Evolutionary conservation across 2,113 vertebrate genomes (phyloP).

Genomic region (Spheniscus mendiculus): DNA sequence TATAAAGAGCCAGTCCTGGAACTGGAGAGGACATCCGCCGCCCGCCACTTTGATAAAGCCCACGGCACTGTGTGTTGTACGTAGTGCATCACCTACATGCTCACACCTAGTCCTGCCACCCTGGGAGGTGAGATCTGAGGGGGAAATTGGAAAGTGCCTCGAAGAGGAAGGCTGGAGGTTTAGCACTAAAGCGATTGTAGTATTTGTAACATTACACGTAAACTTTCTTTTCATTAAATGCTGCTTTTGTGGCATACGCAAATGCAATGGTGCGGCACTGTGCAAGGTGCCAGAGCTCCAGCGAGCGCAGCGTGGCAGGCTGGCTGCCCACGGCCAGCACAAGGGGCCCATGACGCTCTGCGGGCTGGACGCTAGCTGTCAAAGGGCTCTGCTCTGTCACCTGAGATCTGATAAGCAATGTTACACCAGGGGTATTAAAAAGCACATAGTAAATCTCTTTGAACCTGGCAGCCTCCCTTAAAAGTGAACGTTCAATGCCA

Average conservation of each 20-base stretch:
- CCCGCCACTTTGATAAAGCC: neutral
- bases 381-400: accelerated
- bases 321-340: accelerated
- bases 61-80: accelerated
- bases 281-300: neutral
- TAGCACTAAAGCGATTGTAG: neutral
- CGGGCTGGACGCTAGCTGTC: accelerated
- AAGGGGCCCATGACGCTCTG: accelerated
- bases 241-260: neutral
- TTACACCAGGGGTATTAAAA: no score
- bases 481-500: neutral
- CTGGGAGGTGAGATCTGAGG: neutral
- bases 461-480: neutral
- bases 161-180: neutral
- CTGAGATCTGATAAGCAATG: neutral
- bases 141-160: neutral
- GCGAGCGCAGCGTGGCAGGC: neutral
- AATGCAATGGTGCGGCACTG: accelerated
- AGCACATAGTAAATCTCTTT: neutral
- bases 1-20: neutral
- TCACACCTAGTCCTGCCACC: accelerated
- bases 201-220: accelerated
- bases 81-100: accelerated
- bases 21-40: neutral
- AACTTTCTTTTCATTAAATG: no score